Conservation (phyloP, 2,888 invertebrate species). For the Aspidiotus destructor region DNA sequence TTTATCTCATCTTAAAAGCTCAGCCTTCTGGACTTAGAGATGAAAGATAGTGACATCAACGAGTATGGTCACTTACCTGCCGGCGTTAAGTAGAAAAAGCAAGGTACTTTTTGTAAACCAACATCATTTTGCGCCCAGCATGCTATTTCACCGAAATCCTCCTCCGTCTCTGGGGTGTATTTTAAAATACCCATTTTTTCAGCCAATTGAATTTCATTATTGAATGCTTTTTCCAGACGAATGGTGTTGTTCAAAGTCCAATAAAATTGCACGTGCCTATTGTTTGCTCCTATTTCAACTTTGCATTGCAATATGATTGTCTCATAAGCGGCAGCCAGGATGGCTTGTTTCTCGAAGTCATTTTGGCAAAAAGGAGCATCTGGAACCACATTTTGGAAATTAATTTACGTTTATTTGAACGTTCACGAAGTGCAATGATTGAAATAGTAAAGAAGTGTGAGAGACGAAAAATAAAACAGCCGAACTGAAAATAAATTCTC, state of each 20-base stretch:
- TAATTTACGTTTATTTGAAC: background rate
- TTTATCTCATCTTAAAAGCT: too few relatives aligned
- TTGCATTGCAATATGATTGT: constrained; percentile 67
- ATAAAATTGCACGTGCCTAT: constrained; percentile 57
- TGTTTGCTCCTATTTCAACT: constrained; percentile 67
- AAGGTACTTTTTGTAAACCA: constrained; percentile 70
- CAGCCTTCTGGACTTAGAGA: too few relatives aligned
- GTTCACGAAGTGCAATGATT: too few relatives aligned
- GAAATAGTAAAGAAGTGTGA: too few relatives aligned
- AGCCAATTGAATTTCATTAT: constrained; percentile 47
- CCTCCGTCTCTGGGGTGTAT: constrained; percentile 48
- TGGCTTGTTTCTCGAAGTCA: constrained; percentile 59
- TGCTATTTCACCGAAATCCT: constrained; percentile 70
- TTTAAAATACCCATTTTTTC: constrained; percentile 48
- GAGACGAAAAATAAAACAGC: too few relatives aligned
- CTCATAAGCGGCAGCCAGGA: constrained; percentile 64
- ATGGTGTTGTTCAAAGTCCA: constrained; percentile 77
- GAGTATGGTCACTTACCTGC: constrained; percentile 53
- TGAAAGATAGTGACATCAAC: too few relatives aligned
- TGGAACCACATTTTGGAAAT: constrained; percentile 41
- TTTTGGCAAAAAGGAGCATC: constrained; percentile 69
- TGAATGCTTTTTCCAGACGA: constrained; percentile 62
- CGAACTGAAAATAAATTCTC: too few relatives aligned
- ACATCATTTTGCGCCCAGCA: constrained; percentile 82
- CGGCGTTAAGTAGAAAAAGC: constrained; percentile 68